These are phyloP conservation scores for Gymnosoma rotundatum DNA, from an alignment of 2,888 invertebrate species.

Conservation along the genomic window DNA sequence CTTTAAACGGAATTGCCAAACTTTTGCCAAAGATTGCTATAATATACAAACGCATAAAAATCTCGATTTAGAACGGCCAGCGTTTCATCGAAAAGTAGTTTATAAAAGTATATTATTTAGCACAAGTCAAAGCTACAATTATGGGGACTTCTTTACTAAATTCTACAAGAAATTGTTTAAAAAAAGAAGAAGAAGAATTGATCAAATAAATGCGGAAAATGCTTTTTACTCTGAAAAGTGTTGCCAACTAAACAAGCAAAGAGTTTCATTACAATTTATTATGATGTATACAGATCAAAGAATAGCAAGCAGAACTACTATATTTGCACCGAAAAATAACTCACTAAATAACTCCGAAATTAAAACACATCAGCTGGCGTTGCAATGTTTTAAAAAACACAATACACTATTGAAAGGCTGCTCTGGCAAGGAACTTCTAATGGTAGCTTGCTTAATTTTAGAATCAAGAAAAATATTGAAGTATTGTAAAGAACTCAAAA, in stretches of 20 bases:
- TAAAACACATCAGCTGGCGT: neutral
- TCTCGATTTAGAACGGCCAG: too few species aligned
- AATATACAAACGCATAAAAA: neutral
- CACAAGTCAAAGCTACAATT: too few species aligned
- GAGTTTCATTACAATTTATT: neutral
- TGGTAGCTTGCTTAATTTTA: too few species aligned
- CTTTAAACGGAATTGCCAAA: neutral
- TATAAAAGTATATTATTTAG: too few species aligned
- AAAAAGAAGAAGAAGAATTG: too few species aligned
- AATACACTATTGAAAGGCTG: neutral
- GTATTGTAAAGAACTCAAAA: neutral
- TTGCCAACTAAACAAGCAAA: neutral
- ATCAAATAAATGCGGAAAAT: too few species aligned
- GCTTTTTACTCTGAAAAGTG: neutral
- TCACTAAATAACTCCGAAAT: neutral
- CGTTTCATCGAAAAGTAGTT: too few species aligned
- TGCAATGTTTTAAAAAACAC: too few species aligned
- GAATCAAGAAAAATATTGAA: too few species aligned
- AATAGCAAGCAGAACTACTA: neutral
- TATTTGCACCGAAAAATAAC: neutral
- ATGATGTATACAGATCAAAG: neutral
- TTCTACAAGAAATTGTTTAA: neutral
- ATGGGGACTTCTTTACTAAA: neutral
- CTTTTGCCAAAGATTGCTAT: neutral
- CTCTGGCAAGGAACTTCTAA: too few species aligned